Evolutionary conservation across 2,797 vertebrate genomes (phyloP).

Genomic region (Champsocephalus esox): DNA sequence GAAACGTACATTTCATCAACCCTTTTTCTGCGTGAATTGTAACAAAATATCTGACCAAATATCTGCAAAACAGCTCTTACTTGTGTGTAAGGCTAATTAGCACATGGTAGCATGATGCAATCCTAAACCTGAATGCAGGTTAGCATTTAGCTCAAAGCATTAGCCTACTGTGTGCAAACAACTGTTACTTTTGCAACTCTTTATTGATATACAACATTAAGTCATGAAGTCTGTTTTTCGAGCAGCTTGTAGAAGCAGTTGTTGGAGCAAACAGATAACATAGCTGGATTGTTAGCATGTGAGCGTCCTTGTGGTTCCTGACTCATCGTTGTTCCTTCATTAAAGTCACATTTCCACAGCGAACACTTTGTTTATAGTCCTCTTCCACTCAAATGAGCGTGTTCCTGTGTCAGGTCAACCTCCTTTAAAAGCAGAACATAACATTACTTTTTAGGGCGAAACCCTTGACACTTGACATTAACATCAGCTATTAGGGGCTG

Average conservation of each 20-base stretch:
- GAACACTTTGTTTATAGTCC: neutral
- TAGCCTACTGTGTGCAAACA: no score
- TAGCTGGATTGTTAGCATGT: neutral
- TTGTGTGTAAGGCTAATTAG: no score
- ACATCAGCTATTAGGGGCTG: constrained; percentile 9
- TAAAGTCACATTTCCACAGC: neutral
- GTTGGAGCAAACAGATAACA: neutral
- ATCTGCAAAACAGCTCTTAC: neutral
- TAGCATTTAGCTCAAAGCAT: no score
- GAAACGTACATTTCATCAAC: no score
- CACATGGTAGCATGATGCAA: no score
- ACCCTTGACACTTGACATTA: constrained; percentile 46
- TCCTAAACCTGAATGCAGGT: no score
- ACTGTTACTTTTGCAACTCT: neutral
- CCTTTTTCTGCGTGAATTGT: no score
- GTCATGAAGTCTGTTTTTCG: neutral
- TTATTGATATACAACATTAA: neutral
- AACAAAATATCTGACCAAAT: neutral
- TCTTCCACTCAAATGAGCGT: neutral
- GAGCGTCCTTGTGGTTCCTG: neutral
- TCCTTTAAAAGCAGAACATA: constrained; percentile 1
- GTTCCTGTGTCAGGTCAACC: neutral
- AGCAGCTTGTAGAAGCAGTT: neutral
- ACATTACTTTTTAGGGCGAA: neutral
- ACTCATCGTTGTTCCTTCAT: neutral